Base-by-base conservation (phyloP, 2,797 vertebrate species). In the Acrocephalus scirpaceus region DNA sequence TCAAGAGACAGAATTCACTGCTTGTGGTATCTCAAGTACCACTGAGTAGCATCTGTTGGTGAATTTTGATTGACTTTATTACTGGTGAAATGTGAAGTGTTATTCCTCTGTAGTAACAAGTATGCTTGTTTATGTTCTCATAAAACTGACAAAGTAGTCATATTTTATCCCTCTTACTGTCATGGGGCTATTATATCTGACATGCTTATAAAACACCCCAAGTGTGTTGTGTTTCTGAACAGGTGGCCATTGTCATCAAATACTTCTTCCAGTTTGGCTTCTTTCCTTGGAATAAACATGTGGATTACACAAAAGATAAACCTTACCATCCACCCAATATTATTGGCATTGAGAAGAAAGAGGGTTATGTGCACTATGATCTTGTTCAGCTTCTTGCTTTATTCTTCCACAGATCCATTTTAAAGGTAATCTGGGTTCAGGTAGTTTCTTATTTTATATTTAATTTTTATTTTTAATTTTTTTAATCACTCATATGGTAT, bases 231-330 rank as follows among this genome's bases (percentile, higher is more conserved):
- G 29, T 96, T 91, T 87, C 50, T 51, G 8, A 94, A 30, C 95
- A 99, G 99, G 99, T 99, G 94, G 98, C 99, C 60, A 99, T 99
- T 48, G 99, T 99, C 95, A 97, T 99, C 96, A 99, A 99, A 89
- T 99, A 99, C 98, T 99, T 99, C 97, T 99, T 99, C 98, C 99
- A 99, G 97, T 99, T 99, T 96, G 99, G 99, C 77, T 99, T 99
- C 97, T 99, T 99, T 94, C 99, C 99, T 80, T 99, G 99, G 98
- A 99, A 99, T 97, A 98, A 98, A 93, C 97, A 98, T 8, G 93
- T 99, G 92, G 99, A 99, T 82, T 50, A 98, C 11, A 66, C 97
- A 32, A 98, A 97, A 95, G 98, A 98, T 64, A 99, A 98, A 95
- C 99, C 99, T 3, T 99, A 98, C 94, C 97, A 98, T 91, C 98